Conservation (phyloP, 2,888 invertebrate species). For the Pollenia angustigena region DNA sequence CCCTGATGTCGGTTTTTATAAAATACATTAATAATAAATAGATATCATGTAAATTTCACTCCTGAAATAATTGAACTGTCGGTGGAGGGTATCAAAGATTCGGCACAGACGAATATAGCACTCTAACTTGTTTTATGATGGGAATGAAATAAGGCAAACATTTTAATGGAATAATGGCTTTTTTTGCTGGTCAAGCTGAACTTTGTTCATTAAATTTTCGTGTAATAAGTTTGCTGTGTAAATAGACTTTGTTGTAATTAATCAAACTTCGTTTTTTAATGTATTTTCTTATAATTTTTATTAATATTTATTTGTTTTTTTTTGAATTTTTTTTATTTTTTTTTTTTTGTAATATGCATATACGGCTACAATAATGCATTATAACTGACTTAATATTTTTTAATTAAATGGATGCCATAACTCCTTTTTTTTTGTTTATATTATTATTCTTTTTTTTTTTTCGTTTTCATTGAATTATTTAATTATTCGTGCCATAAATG, state of each 20-base stretch:
- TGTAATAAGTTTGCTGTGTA: too few species aligned
- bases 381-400: slow-evolving; percentile 71
- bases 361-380: slow-evolving; percentile 72
- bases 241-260: background rate
- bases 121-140: too few species aligned
- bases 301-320: slow-evolving; percentile 66
- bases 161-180: too few species aligned
- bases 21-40: too few species aligned
- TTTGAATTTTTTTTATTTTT: background rate
- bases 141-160: too few species aligned
- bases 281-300: slow-evolving; percentile 61
- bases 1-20: too few species aligned
- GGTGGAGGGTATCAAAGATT: too few species aligned
- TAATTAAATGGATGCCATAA: slow-evolving; percentile 54
- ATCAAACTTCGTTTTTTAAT: background rate
- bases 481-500: slow-evolving; percentile 68
- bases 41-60: too few species aligned
- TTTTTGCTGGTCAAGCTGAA: too few species aligned
- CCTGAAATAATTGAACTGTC: too few species aligned
- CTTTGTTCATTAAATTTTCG: too few species aligned
- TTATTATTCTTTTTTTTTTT: slow-evolving; percentile 29
- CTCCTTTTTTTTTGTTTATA: slow-evolving; percentile 34
- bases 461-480: slow-evolving; percentile 41
- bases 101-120: too few species aligned
- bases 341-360: slow-evolving; percentile 67